Conservation (phyloP, 2,888 invertebrate species). For the Rambutsinella grinnellia region DNA sequence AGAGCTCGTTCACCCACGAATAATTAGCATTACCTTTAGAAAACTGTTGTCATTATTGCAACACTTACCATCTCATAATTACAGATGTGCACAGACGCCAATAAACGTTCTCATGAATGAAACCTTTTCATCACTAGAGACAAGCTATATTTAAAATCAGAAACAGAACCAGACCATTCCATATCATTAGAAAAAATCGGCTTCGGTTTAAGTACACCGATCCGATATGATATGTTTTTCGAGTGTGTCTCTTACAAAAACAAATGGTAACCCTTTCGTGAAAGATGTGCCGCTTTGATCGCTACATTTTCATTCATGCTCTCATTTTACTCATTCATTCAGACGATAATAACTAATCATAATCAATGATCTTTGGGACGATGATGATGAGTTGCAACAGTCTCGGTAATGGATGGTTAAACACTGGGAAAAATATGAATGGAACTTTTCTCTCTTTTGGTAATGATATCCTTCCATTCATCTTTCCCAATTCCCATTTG, state of each 20-base stretch:
- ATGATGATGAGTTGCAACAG: slow-evolving; percentile 13
- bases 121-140: slow-evolving; percentile 8
- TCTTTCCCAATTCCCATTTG: slow-evolving; percentile 5
- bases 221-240: not conserved
- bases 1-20: slow-evolving; percentile 20
- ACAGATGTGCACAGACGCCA: not conserved
- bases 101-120: not conserved
- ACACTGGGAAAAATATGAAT: slow-evolving; percentile 39
- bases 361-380: slow-evolving; percentile 27
- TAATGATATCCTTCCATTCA: slow-evolving; percentile 42
- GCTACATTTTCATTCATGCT: slow-evolving; percentile 37
- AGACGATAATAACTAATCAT: slow-evolving; percentile 29
- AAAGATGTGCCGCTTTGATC: slow-evolving; percentile 28
- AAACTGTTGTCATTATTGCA: slow-evolving; percentile 48
- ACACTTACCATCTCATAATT: slow-evolving; percentile 24
- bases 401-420: slow-evolving; percentile 49
- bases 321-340: slow-evolving; percentile 11
- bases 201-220: not conserved
- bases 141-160: slow-evolving; percentile 29
- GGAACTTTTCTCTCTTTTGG: slow-evolving; percentile 1
- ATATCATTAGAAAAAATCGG: not conserved
- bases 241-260: not conserved
- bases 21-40: slow-evolving; percentile 33
- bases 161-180: slow-evolving; percentile 2
- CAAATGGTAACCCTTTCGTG: slow-evolving; percentile 39